Evolutionary conservation across 2,888 invertebrate genomes (phyloP), one percentile per base, ranked within the genome.

Genomic region (Cordilura impudica): DNA sequence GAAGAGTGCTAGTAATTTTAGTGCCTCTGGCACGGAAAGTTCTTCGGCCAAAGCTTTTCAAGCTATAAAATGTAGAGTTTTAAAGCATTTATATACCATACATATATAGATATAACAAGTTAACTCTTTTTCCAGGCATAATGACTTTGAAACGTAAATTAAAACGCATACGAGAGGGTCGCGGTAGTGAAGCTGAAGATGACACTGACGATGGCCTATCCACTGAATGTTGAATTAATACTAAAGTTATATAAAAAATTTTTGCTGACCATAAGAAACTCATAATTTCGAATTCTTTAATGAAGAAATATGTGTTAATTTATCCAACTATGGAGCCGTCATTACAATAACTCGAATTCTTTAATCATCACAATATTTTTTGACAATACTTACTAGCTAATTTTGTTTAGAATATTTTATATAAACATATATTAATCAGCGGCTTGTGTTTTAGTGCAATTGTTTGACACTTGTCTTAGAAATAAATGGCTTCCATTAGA

Each of bases 101-200:
- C 4, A 21, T 26, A 31, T 35, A 8, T 21, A 54, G 8, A 49
- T 18, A 8, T 71, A 49, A 43, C 18, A 35, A 29, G 19, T 35
- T 21, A 23, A 14, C 47, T 26, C 21, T 39, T n/a, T n/a, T 78
- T 77, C 16, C 56, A 89, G 89, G 89, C 78, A 88, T 90, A 39
- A 89, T 90, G 88, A 88, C 89, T 58, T 82, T 90, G 10, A 90
- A 90, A 80, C 86, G 90, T 2, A 90, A 90, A 83, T 84, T 90
- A 39, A 89, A 89, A 81, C 88, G 90, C 2, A 90, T 90, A 79
- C 90, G 90, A 4, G 88, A 89, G 75, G 90, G 88, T 39, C 88
- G 87, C 56, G 88, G 88, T 2, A 88, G 85, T 19, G 88, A 88
- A 26, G 83, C 85, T 31, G 86, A 86, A 66, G 85, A 88, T 75